Percentiles rank a stretch among this genome's conserved stretches.
These are phyloP conservation scores for Myotis pilosus DNA, from an alignment of 2,797 vertebrate species.

Conservation along the genomic window DNA sequence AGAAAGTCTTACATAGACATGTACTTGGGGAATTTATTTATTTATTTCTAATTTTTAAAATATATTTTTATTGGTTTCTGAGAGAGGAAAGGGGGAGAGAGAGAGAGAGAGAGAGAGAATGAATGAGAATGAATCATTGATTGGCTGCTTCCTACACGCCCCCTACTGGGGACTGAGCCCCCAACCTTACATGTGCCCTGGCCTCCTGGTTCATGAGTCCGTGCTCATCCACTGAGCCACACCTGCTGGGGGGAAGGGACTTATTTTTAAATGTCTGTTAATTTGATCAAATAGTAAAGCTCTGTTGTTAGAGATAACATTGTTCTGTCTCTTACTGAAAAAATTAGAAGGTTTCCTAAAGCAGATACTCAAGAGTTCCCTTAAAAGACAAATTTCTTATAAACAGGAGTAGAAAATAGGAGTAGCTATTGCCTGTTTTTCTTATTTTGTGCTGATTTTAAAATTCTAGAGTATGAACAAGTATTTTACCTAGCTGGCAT, in stretches of 20 bases:
- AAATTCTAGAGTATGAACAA: not conserved
- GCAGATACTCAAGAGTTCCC: not conserved
- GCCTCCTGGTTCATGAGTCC: too few species aligned
- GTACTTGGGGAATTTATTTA: not conserved
- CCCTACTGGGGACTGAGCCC: too few species aligned
- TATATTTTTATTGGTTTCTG: too few species aligned
- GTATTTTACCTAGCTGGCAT: not conserved
- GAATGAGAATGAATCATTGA: too few species aligned
- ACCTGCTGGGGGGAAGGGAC: too few species aligned
- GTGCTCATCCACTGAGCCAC: too few species aligned
- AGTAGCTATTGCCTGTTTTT: not conserved
- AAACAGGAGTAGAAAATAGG: not conserved
- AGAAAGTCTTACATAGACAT: not conserved
- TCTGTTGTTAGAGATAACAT: not conserved
- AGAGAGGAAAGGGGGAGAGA: too few species aligned
- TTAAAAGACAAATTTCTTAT: not conserved
- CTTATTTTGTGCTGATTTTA: not conserved
- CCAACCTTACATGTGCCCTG: too few species aligned
- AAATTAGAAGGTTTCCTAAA: not conserved
- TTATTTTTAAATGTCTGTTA: not conserved
- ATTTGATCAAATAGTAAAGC: constrained; percentile 33
- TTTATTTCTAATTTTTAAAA: too few species aligned
- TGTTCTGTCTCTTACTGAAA: not conserved
- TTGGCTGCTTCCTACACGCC: too few species aligned
- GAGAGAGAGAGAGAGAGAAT: too few species aligned